These are phyloP conservation scores for Columbina picui DNA, from an alignment of 2,113 vertebrate species.

Conservation along the genomic window DNA sequence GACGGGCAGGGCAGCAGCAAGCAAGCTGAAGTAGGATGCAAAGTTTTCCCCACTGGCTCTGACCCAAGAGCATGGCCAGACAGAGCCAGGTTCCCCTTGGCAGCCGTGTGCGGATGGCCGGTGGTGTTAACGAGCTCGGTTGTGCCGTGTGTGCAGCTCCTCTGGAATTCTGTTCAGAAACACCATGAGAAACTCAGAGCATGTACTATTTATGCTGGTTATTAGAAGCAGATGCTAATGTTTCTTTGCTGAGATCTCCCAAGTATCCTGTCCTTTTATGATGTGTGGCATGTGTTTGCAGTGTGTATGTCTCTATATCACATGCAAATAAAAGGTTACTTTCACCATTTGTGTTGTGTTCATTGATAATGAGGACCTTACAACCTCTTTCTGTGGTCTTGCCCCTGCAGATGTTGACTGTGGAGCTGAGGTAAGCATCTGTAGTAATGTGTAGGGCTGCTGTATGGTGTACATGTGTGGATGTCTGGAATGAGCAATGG, in stretches of 20 bases:
- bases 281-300: slow-evolving; percentile 76
- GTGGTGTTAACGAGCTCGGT: slow-evolving; percentile 6
- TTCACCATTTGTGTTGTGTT: slow-evolving; percentile 78
- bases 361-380: slow-evolving; percentile 75
- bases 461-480: slow-evolving; percentile 60
- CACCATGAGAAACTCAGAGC: slow-evolving; percentile 64
- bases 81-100: not conserved
- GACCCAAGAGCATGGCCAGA: not conserved
- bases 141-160: slow-evolving; percentile 22
- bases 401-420: slow-evolving; percentile 65
- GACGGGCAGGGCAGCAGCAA: not conserved
- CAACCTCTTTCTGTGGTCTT: slow-evolving; percentile 65
- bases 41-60: not conserved
- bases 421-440: slow-evolving; percentile 69
- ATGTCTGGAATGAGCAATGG: slow-evolving; percentile 23
- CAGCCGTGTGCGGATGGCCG: rapidly evolving
- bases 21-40: rapidly evolving
- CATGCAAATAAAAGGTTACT: slow-evolving; percentile 77
- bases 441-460: not conserved
- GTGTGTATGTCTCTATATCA: slow-evolving; percentile 68
- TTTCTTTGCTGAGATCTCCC: slow-evolving; percentile 67
- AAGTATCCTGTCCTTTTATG: slow-evolving; percentile 76
- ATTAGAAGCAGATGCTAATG: slow-evolving; percentile 71
- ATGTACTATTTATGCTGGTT: slow-evolving; percentile 60
- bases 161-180: slow-evolving; percentile 58